A percentile compares a stretch with the other conserved stretches of the same genome.
Conservation (phyloP, 1,140 invertebrate genomes). For the Mercenaria mercenaria region DNA sequence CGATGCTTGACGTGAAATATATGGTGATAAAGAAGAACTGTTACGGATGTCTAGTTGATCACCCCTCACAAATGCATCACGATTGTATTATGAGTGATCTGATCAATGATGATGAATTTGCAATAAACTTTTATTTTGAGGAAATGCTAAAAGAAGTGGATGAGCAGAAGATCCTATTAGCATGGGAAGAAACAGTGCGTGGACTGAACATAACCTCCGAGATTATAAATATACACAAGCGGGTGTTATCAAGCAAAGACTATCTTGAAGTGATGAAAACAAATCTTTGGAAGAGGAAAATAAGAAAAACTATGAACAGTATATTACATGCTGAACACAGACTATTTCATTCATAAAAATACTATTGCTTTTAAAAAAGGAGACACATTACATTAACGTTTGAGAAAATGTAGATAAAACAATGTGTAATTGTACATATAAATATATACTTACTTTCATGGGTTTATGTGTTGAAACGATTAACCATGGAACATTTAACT, state of each 20-base stretch:
- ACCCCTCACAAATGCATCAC: conserved; percentile 37
- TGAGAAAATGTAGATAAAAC: background rate
- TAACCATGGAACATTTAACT: too few species aligned
- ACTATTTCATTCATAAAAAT: conserved; percentile 4
- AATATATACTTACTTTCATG: background rate
- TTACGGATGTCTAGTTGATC: conserved; percentile 41
- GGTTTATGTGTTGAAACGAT: too few species aligned
- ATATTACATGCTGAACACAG: conserved; percentile 13
- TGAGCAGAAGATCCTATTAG: conserved; percentile 7
- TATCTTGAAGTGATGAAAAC: conserved; percentile 49
- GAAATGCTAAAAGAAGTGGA: conserved; percentile 45
- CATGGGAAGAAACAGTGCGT: conserved; percentile 23
- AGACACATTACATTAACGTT: background rate
- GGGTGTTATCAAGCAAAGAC: conserved; percentile 21
- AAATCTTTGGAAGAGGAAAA: conserved; percentile 35
- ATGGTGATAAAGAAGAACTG: conserved; percentile 30
- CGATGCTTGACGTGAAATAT: conserved; percentile 11
- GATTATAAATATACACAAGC: conserved; percentile 23
- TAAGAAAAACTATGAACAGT: conserved; percentile 26
- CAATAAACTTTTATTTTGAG: conserved; percentile 50
- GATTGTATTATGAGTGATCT: conserved; percentile 25
- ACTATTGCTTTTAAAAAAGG: background rate
- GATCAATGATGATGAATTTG: conserved; percentile 15
- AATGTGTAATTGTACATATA: background rate
- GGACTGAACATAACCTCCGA: conserved; percentile 5